phyloP scores from a whole-genome alignment of 2,113 vertebrate species.

The Helogale parvula region DNA sequence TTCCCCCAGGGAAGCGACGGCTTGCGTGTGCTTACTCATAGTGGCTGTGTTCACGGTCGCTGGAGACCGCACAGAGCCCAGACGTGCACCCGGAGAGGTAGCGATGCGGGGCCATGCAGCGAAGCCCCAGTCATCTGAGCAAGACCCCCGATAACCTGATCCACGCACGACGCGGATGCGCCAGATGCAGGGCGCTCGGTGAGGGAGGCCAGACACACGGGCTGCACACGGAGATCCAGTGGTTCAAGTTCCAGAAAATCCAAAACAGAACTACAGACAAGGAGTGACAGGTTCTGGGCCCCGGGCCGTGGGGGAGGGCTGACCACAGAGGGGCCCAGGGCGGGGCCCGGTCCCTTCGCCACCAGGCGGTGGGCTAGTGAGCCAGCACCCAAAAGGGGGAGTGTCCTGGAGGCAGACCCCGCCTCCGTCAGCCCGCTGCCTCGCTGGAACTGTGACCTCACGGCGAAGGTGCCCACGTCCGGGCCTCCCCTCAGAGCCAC shows the following conservation, averaged over 20 bases:
- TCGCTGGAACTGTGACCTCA: neutral
- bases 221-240: accelerated
- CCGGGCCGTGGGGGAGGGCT: accelerated
- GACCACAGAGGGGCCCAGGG: neutral
- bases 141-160: neutral
- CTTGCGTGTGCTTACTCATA: neutral
- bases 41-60: neutral
- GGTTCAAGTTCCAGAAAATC: neutral
- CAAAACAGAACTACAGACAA: neutral
- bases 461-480: neutral
- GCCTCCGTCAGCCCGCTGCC: neutral
- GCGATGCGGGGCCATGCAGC: accelerated
- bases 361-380: neutral
- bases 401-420: neutral
- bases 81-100: neutral
- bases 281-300: neutral
- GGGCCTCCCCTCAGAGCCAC: neutral
- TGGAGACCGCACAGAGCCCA: neutral
- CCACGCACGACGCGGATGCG: accelerated
- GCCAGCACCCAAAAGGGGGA: no score
- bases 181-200: accelerated
- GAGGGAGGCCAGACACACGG: neutral
- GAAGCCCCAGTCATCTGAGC: neutral
- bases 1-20: neutral
- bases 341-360: no score